These are phyloP conservation scores for Cylloceria caligata DNA, from an alignment of 2,888 invertebrate genomes.

Conservation along the genomic window DNA sequence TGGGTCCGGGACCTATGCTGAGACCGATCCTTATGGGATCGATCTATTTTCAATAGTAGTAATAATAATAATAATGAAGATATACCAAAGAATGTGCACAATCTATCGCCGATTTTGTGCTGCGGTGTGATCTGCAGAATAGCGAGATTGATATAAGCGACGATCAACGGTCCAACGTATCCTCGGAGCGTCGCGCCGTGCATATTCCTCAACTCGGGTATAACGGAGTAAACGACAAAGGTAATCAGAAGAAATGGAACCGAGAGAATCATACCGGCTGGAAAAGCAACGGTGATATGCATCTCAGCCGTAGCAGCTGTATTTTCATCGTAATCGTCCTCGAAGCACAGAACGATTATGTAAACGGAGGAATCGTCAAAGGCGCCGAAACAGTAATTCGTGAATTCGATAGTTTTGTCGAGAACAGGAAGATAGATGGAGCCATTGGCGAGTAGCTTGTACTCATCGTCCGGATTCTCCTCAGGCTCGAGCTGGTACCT, in stretches of 20 bases:
- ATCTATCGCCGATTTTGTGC: conserved; percentile 52
- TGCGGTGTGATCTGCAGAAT: conserved; percentile 70
- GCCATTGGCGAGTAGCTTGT: conserved; percentile 73
- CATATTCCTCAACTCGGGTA: conserved; percentile 81
- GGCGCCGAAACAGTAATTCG: conserved; percentile 72
- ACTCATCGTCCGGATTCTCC: conserved; percentile 52
- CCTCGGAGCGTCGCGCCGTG: conserved; percentile 80
- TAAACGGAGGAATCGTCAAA: conserved; percentile 35
- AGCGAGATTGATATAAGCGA: conserved; percentile 76
- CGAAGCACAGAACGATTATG: conserved; percentile 71
- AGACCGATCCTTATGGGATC: too few species aligned
- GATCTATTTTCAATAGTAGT: too few species aligned
- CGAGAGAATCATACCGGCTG: conserved; percentile 78
- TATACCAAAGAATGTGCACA: conserved; percentile 75
- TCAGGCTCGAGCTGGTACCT: conserved; percentile 69
- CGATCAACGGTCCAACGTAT: conserved; percentile 76
- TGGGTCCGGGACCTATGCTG: too few species aligned
- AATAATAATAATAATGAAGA: not conserved
- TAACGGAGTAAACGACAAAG: conserved; percentile 78
- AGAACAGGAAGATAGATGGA: conserved; percentile 63
- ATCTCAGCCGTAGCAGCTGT: not conserved
- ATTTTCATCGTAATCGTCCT: conserved; percentile 2
- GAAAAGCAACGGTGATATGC: conserved; percentile 43
- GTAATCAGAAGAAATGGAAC: conserved; percentile 80
- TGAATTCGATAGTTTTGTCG: conserved; percentile 17